Base-by-base conservation (phyloP, 2,888 invertebrate species). In the Dicranocentrus wangi region DNA sequence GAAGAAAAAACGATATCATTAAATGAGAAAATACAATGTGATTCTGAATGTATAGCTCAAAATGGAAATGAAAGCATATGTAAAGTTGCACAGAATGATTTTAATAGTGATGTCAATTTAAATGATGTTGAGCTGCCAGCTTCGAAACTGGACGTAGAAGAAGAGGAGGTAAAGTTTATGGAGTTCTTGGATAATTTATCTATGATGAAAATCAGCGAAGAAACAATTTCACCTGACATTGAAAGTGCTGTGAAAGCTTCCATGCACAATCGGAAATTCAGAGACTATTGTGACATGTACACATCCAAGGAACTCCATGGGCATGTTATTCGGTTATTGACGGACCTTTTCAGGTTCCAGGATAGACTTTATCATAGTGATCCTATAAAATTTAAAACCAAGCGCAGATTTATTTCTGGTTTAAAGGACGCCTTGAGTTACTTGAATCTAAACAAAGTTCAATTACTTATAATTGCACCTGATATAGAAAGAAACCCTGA, bases 401-500 rank as follows among this genome's bases (percentile, higher is more conserved):
- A 91, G 87, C 88, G 91, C 66, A 89, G 93, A 71, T 90, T 92
- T 79, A 91, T 93, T 0, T 88, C 91, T 65, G 93, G 93, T 8
- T 90, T 93, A 61, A 90, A 92, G 60, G 92, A 93, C 88, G 90
- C 91, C 0, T 89, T 90, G 60, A 91, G 91, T 81, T 91, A 91
- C 86, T 87, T 93, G n/a, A 89, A 89, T 60, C 88, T 92, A 27
- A 90, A 90, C 76, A 92, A 91, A 88, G 88, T 92, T 0, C 91
- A 91, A 87, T 88, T 92, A 80, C 88, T 93, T 7, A 89, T 93
- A 7, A 89, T 93, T 63, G 92, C 93, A 8, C 91, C 92, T 1
- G 92, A 93, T 87, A 89, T 93, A 85, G 92, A 93, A 86, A 88
- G 88, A 85, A 89, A 89, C 61, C 88, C 89, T 82, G 89, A 89